These are phyloP conservation scores for Meleagris gallopavo DNA, from an alignment of 2,113 vertebrate genomes.

Conservation along the genomic window DNA sequence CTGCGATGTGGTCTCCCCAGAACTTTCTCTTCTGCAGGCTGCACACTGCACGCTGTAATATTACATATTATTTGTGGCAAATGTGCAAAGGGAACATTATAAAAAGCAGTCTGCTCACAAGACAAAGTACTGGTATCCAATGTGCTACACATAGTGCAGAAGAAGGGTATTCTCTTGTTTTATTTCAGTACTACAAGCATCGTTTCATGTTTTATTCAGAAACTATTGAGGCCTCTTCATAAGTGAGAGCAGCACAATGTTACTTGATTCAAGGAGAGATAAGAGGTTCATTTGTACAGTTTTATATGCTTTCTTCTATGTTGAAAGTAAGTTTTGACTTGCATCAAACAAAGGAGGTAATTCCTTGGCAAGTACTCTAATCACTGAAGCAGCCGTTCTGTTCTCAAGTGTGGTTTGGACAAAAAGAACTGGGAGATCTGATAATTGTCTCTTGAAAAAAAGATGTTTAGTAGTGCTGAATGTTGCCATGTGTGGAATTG, in stretches of 20 bases:
- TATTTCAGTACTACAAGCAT: not conserved
- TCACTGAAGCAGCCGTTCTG: not conserved
- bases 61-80: no score
- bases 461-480: not conserved
- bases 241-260: not conserved
- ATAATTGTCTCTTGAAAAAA: not conserved
- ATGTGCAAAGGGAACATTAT: not conserved
- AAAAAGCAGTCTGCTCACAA: not conserved
- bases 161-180: not conserved
- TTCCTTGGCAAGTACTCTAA: not conserved
- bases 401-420: not conserved
- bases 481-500: not conserved
- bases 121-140: not conserved
- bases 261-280: not conserved
- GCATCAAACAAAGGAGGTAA: not conserved
- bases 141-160: rapidly evolving
- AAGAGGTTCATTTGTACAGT: not conserved
- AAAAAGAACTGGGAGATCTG: not conserved
- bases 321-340: not conserved
- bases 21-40: no score
- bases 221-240: not conserved
- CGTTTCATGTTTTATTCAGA: not conserved
- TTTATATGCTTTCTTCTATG: not conserved
- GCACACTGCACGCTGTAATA: no score
- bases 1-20: no score